These are phyloP conservation scores for Tethya wilhelma DNA, from an alignment of 37 sponge, comb jelly and placozoan genomes.

Conservation along the genomic window DNA sequence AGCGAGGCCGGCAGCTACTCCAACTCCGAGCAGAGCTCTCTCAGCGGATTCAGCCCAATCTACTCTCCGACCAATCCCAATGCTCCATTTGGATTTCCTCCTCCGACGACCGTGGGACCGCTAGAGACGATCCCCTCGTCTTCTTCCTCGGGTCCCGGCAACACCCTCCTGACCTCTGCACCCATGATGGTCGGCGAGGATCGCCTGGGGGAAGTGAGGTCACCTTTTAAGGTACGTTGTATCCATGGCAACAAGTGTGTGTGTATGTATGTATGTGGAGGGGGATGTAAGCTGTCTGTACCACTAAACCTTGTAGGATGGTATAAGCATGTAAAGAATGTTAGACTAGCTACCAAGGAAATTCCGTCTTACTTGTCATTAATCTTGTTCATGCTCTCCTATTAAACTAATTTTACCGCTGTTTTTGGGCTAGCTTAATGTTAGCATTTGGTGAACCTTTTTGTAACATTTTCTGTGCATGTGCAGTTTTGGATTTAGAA, in stretches of 20 bases:
- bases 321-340: no score
- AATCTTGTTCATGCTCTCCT: no score
- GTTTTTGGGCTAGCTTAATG: no score
- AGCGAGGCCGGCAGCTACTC: constrained; percentile 53
- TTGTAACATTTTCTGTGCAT: no score
- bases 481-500: no score
- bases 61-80: constrained; percentile 54
- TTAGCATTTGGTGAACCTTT: no score
- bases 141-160: no score
- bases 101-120: not conserved
- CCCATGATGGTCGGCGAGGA: not conserved
- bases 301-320: no score
- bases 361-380: no score
- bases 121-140: not conserved
- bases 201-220: constrained; percentile 4
- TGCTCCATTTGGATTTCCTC: not conserved
- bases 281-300: no score
- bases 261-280: not conserved
- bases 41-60: constrained; percentile 53
- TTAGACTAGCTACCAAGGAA: no score
- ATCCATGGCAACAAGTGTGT: not conserved
- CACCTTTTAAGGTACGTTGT: constrained; percentile 24
- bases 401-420: no score
- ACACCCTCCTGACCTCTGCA: not conserved
- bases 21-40: constrained; percentile 14